Evolutionary conservation across 2,888 invertebrate species (phyloP), one percentile per base, ranked within the genome.

Genomic region (Lysandra bellargus): DNA sequence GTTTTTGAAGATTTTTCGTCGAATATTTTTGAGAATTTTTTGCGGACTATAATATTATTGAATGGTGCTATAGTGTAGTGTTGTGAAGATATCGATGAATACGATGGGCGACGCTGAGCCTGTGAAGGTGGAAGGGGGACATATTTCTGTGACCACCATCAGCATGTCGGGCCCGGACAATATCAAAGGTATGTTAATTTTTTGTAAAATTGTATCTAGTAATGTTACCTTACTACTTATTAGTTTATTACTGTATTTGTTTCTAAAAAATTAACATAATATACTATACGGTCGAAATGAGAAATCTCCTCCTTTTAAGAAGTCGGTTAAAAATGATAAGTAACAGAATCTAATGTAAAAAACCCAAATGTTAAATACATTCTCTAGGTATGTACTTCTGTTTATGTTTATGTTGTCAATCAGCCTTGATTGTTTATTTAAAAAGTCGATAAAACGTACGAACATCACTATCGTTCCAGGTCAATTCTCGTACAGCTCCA

Each of bases 121-220:
- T 82, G 92, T 94, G 83, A 93, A 92, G 87, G 91, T 93, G 85
- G 95, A 94, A 89, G 91, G 94, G 83, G 91, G 92, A 86, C 88
- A 97, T 95, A 96, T 97, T 80, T 97, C 97, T 81, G 97, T 97
- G 87, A 97, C 97, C 84, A 97, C 97, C 84, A 97, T 97, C 92
- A 97, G 97, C 88, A 96, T 96, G 90, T 95, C 95, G 74, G 95
- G 95, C 80, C 90, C 94, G 80, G 95, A 95, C 84, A 95, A 95
- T 72, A 95, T 95, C 86, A 95, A 95, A 88, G 96, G 96, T 93
- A 89, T 89, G 89, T 80, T 72, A 53, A 60, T 77, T 78, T 60
- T 78, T 72, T 57, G 4, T 3, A 14, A 2, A 53, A 3, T 53
- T 4, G 57, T 57, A 4, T 57, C 49, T 7, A 49, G 49, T 49